These are phyloP conservation scores for Aradus depressus DNA, from an alignment of 2,888 invertebrate genomes.

Conservation along the genomic window DNA sequence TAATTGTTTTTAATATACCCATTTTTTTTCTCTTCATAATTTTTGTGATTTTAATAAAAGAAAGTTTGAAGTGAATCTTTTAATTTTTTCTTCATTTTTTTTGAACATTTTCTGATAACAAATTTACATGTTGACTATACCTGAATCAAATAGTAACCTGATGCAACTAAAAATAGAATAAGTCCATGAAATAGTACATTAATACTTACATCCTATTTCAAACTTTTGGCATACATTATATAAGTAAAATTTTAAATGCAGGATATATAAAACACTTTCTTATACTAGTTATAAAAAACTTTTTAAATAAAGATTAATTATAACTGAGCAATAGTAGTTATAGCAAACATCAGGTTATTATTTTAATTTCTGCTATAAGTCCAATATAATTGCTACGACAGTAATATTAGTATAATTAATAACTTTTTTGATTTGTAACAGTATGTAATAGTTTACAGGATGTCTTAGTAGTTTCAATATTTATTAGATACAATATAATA, in stretches of 20 bases:
- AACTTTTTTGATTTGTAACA: constrained; percentile 28
- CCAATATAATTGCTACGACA: constrained; percentile 26
- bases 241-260: constrained; percentile 12
- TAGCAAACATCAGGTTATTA: constrained; percentile 23
- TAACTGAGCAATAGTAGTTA: too few species aligned
- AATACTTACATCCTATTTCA: too few species aligned
- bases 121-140: constrained; percentile 15
- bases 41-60: too few species aligned
- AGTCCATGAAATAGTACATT: too few species aligned
- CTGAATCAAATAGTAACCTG: constrained; percentile 24
- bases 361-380: constrained; percentile 27
- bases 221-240: not conserved
- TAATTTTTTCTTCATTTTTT: constrained; percentile 1
- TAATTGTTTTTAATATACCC: too few species aligned
- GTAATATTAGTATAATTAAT: constrained; percentile 25
- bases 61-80: too few species aligned
- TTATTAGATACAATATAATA: constrained; percentile 29
- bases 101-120: constrained; percentile 18
- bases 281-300: too few species aligned
- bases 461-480: constrained; percentile 31
- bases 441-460: constrained; percentile 31
- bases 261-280: not conserved
- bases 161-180: constrained; percentile 11
- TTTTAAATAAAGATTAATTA: too few species aligned
- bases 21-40: too few species aligned